phyloP scores from a whole-genome alignment of 2,797 vertebrate genomes.

The Hoplostethus mediterraneus region DNA sequence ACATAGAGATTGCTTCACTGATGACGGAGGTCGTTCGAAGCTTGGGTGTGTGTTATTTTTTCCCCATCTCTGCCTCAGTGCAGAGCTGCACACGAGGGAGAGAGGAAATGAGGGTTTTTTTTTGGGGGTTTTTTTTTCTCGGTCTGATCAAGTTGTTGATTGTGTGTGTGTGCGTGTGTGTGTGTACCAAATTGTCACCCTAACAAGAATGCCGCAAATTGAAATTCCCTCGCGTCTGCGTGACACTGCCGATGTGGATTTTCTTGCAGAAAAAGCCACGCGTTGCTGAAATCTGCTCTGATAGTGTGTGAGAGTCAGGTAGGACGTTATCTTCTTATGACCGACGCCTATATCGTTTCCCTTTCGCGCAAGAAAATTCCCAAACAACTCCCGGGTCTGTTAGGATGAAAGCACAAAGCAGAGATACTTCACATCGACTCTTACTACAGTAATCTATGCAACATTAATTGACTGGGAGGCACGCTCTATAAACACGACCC shows the following conservation, averaged over 20 bases:
- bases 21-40: constrained; percentile 15
- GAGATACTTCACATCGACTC: neutral
- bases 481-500: too few relatives aligned
- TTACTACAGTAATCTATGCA: too few relatives aligned
- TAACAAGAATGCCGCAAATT: neutral
- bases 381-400: neutral
- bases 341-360: too few relatives aligned
- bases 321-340: too few relatives aligned
- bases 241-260: neutral
- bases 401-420: constrained; percentile 12
- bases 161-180: constrained; percentile 4
- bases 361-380: neutral
- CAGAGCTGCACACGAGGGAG: neutral
- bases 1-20: constrained; percentile 8
- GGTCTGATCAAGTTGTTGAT: constrained; percentile 18
- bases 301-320: too few relatives aligned
- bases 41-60: neutral
- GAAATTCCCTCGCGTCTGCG: neutral
- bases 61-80: constrained; percentile 18
- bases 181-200: neutral
- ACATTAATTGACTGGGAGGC: too few relatives aligned
- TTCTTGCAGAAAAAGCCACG: neutral
- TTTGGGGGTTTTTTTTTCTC: neutral
- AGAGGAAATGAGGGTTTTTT: neutral
- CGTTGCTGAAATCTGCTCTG: neutral